These are phyloP conservation scores for Trematocara stigmaticum DNA, from an alignment of 2,113 vertebrate species.

Conservation along the genomic window DNA sequence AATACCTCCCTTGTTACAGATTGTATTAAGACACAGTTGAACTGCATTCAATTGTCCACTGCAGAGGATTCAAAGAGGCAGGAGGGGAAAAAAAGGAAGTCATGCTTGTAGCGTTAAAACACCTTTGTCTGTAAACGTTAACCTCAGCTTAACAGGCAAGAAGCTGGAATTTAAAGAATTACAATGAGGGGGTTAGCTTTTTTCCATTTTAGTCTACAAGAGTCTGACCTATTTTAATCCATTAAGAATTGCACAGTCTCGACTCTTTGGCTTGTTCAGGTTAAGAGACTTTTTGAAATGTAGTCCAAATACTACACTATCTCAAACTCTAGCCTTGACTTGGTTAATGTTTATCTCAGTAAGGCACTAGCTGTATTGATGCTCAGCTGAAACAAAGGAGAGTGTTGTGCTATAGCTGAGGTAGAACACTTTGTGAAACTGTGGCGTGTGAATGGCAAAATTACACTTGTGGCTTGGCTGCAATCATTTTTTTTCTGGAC, in stretches of 20 bases:
- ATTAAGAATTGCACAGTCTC: background rate
- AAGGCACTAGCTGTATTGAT: slow-evolving; percentile 1
- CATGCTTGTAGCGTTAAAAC: slow-evolving; percentile 13
- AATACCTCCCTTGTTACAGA: background rate
- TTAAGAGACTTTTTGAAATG: background rate
- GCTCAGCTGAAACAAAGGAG: slow-evolving; percentile 14
- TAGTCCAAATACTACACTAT: slow-evolving; percentile 33
- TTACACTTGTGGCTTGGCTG: background rate
- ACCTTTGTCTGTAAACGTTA: slow-evolving; percentile 52
- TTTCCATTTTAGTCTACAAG: slow-evolving; percentile 21
- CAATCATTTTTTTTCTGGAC: background rate
- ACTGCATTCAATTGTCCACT: background rate
- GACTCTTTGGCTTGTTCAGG: background rate
- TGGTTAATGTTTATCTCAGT: slow-evolving; percentile 51
- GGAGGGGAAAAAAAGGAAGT: background rate
- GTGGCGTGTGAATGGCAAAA: slow-evolving; percentile 10
- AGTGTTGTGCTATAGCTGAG: background rate
- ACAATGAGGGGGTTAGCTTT: slow-evolving; percentile 11
- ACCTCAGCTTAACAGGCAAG: slow-evolving; percentile 18
- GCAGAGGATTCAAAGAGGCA: background rate
- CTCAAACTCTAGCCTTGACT: slow-evolving; percentile 23
- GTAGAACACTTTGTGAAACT: slow-evolving; percentile 6
- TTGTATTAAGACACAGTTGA: background rate
- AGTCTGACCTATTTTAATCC: background rate
- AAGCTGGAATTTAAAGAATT: slow-evolving; percentile 59